These are phyloP conservation scores for Antennarius maculatus DNA, from an alignment of 2,797 vertebrate species.

Conservation along the genomic window DNA sequence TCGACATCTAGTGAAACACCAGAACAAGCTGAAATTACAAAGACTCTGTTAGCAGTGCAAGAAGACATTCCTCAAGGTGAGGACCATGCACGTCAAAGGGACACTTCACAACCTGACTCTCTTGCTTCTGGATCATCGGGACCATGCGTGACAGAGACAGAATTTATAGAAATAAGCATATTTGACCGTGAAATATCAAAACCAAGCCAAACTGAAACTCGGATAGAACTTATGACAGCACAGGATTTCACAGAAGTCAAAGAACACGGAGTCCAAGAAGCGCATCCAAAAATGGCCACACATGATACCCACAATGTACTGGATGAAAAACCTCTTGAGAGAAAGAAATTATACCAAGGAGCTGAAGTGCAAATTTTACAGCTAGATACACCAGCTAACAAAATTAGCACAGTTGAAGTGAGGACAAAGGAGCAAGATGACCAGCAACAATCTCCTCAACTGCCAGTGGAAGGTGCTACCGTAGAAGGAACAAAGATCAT, in stretches of 20 bases:
- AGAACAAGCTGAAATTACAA: not conserved
- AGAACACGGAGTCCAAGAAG: not conserved
- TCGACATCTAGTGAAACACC: not conserved
- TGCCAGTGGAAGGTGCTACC: not conserved
- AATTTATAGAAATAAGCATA: constrained; percentile 47
- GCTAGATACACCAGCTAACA: not conserved
- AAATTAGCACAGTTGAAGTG: not conserved
- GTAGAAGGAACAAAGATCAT: no score
- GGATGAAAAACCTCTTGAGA: constrained; percentile 6
- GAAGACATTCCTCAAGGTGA: not conserved
- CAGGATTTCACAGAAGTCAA: not conserved
- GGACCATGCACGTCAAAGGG: not conserved
- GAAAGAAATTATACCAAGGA: not conserved
- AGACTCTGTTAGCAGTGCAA: not conserved
- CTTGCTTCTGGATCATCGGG: constrained; percentile 6
- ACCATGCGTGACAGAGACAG: constrained; percentile 14
- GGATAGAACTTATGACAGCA: not conserved
- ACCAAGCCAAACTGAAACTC: constrained; percentile 5
- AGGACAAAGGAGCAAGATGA: not conserved
- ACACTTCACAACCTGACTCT: not conserved
- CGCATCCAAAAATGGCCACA: not conserved
- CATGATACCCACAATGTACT: not conserved
- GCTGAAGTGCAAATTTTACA: constrained; percentile 25
- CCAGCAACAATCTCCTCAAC: not conserved
- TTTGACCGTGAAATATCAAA: constrained; percentile 14